A percentile compares a stretch with the other conserved stretches of the same genome.
phyloP scores from a whole-genome alignment of 2,113 vertebrate genomes.

The Crypturellus undulatus region DNA sequence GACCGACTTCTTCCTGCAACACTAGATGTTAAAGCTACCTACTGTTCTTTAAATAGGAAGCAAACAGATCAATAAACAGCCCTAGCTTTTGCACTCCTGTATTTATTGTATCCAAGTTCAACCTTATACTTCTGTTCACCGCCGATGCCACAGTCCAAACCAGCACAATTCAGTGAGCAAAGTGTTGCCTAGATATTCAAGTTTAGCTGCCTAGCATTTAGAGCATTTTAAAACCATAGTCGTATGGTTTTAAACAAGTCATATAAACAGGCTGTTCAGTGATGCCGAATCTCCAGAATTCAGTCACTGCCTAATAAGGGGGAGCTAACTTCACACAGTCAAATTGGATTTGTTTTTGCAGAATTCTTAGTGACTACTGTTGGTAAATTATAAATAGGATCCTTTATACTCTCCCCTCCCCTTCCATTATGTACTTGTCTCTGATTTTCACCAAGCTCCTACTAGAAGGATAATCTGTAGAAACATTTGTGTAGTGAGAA shows the following conservation, averaged over 20 bases:
- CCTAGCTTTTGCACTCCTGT: not conserved
- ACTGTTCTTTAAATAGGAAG: not conserved
- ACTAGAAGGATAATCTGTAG: not conserved
- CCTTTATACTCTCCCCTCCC: not conserved
- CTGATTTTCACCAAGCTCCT: not conserved
- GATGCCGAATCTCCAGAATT: not conserved
- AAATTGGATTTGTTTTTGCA: not conserved
- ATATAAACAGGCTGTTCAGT: not conserved
- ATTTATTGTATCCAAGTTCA: not conserved
- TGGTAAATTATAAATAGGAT: not conserved
- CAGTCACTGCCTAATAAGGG: not conserved
- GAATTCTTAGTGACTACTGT: not conserved
- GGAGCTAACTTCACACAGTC: not conserved
- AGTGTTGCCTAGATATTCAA: not conserved
- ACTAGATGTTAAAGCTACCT: not conserved
- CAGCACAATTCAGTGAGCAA: not conserved
- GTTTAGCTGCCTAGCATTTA: not conserved
- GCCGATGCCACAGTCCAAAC: not conserved
- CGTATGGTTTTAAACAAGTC: too few species aligned
- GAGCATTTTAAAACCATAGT: not conserved
- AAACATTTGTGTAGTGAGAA: not conserved
- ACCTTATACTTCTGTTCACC: not conserved
- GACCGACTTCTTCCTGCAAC: not conserved
- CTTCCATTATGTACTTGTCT: not conserved
- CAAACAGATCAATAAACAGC: not conserved